phyloP scores from a whole-genome alignment of 2,797 vertebrate genomes.

The Acrossocheilus wenchowensis region DNA sequence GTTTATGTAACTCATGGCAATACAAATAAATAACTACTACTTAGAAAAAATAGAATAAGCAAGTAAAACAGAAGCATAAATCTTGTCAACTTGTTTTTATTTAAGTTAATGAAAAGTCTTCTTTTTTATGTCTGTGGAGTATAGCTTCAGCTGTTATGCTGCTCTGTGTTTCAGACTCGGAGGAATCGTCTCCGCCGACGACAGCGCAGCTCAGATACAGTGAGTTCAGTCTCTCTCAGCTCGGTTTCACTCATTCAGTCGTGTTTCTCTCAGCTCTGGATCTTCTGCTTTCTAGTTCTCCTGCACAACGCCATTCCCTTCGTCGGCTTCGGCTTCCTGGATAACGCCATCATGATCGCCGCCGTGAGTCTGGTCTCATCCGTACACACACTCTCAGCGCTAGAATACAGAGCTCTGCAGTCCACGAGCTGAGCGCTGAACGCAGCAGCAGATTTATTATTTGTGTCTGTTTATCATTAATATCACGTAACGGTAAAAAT shows the following conservation, averaged over 20 bases:
- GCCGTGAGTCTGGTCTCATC: slow-evolving; percentile 82
- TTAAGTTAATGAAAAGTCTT: too few relatives aligned
- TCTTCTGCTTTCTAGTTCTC: slow-evolving; percentile 84
- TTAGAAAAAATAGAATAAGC: too few relatives aligned
- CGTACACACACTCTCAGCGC: not conserved
- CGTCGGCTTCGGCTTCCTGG: slow-evolving; percentile 95
- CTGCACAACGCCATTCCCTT: slow-evolving; percentile 96
- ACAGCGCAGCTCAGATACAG: slow-evolving; percentile 90
- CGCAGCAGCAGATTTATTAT: too few relatives aligned
- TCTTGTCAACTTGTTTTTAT: too few relatives aligned
- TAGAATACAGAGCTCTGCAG: not conserved
- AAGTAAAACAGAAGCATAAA: too few relatives aligned
- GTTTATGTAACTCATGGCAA: too few relatives aligned
- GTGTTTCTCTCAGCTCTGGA: not conserved
- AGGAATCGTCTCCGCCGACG: slow-evolving; percentile 85
- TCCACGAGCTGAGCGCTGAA: not conserved
- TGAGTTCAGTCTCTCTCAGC: slow-evolving; percentile 70
- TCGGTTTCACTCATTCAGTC: not conserved
- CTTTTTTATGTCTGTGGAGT: too few relatives aligned
- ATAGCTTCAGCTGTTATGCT: too few relatives aligned
- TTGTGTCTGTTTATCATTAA: slow-evolving; percentile 38
- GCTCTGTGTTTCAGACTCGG: slow-evolving; percentile 78
- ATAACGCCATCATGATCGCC: slow-evolving; percentile 99
- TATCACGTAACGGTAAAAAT: not conserved
- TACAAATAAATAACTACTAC: too few relatives aligned